Evolutionary conservation across 2,888 invertebrate genomes (phyloP).

Genomic region (Acleris sparsana): DNA sequence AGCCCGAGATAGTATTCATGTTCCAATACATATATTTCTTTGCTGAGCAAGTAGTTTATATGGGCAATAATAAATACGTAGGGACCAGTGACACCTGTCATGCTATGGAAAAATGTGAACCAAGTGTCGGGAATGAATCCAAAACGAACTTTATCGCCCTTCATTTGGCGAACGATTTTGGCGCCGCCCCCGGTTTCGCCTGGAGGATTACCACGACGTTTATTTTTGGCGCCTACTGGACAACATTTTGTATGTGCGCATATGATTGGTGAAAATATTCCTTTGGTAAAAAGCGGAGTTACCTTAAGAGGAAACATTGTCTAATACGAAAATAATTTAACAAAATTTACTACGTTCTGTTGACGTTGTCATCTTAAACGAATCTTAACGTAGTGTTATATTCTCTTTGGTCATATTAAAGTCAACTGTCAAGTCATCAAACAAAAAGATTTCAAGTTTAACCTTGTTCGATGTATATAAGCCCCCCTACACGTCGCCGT

Average conservation of each 20-base stretch:
- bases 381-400: too few species aligned
- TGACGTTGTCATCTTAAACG: too few species aligned
- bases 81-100: conserved; percentile 94
- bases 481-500: too few species aligned
- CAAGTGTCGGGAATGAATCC: conserved; percentile 78
- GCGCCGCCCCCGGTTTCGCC: background rate
- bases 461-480: too few species aligned
- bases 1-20: conserved; percentile 94
- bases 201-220: too few species aligned
- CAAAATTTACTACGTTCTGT: background rate
- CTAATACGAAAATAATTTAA: background rate
- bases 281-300: background rate
- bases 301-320: conserved; percentile 17
- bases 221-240: background rate
- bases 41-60: conserved; percentile 92
- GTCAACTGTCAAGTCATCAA: too few species aligned
- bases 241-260: conserved; percentile 20
- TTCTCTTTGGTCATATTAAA: too few species aligned
- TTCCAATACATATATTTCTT: conserved; percentile 96
- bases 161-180: conserved; percentile 45
- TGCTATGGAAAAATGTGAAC: conserved; percentile 94
- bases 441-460: too few species aligned
- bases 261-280: conserved; percentile 7
- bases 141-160: conserved; percentile 79
- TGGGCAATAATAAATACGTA: conserved; percentile 92